phyloP scores from a whole-genome alignment of 2,797 vertebrate species.

The Tachyglossus aculeatus region DNA sequence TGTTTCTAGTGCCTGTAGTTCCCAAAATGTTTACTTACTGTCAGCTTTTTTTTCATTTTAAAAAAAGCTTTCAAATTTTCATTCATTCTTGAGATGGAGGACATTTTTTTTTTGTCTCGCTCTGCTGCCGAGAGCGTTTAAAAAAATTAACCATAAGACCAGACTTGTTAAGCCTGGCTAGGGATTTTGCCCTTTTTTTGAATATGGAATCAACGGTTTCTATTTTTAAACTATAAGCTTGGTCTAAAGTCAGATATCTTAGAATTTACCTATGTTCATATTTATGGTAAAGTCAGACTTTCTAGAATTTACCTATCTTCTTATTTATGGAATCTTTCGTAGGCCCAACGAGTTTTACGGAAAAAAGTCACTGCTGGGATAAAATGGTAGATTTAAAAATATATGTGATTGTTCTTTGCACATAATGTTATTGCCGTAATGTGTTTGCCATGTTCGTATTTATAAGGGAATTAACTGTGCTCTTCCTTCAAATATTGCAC shows the following conservation, averaged over 20 bases:
- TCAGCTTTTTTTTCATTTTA: background rate
- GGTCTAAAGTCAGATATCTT: background rate
- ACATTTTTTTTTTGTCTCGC: no score
- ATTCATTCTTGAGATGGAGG: background rate
- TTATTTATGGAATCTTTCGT: background rate
- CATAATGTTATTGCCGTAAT: background rate
- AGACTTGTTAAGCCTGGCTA: background rate
- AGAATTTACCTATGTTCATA: background rate
- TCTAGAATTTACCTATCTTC: background rate
- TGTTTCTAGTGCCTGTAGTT: background rate
- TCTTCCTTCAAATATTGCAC: background rate
- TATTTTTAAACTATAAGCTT: background rate
- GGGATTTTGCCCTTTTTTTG: background rate
- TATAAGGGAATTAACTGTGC: conserved; percentile 15
- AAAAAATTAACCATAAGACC: background rate
- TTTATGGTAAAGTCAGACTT: background rate
- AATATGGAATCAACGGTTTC: background rate
- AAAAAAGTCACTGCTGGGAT: background rate
- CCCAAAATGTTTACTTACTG: background rate
- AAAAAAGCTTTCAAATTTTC: background rate
- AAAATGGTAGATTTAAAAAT: background rate
- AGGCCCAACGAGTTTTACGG: background rate
- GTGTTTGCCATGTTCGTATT: background rate
- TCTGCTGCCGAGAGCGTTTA: no score
- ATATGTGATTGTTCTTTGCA: background rate